These are phyloP conservation scores for Buceros bicornis DNA, from an alignment of 2,797 vertebrate genomes.

Conservation along the genomic window DNA sequence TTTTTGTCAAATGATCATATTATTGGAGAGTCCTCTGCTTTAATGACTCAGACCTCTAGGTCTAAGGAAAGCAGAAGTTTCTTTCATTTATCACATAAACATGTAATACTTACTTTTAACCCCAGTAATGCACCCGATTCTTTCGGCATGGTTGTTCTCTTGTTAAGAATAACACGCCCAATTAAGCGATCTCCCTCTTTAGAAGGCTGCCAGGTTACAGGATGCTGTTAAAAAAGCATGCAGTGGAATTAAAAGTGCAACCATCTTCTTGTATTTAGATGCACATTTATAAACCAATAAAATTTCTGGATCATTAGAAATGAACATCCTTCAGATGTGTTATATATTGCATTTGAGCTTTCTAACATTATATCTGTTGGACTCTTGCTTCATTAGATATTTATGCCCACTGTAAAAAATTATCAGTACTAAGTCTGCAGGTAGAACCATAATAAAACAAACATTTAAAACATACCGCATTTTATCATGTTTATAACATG, in stretches of 20 bases:
- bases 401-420: background rate
- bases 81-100: background rate
- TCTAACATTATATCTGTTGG: background rate
- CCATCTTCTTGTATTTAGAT: background rate
- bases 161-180: slow-evolving; percentile 96
- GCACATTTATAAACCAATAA: background rate
- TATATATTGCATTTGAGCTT: background rate
- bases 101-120: slow-evolving; percentile 89
- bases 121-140: slow-evolving; percentile 95
- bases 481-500: no score
- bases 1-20: background rate
- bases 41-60: background rate
- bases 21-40: background rate
- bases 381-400: background rate
- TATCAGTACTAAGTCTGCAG: background rate
- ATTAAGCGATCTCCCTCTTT: slow-evolving; percentile 98
- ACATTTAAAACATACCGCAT: background rate
- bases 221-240: slow-evolving; percentile 85
- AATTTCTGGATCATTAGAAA: background rate
- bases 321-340: background rate
- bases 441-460: background rate
- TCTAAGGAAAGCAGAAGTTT: background rate
- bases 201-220: slow-evolving; percentile 97
- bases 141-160: slow-evolving; percentile 94
- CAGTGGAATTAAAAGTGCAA: background rate